Evolutionary conservation across 2,888 invertebrate genomes (phyloP).

Genomic region (Leptinotarsa rubiginosa): DNA sequence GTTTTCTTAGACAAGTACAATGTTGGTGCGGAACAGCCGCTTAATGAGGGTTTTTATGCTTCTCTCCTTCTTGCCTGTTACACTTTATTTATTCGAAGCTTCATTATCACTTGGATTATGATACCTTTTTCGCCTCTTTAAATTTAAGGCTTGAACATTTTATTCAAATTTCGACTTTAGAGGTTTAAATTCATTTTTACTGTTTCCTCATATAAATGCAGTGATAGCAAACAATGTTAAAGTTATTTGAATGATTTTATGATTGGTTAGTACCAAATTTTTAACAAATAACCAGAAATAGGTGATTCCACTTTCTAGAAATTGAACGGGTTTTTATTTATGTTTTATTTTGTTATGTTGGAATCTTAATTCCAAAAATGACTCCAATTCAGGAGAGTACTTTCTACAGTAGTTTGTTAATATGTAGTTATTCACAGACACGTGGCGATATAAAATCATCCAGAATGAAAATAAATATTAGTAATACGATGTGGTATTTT

Average conservation of each 20-base stretch:
- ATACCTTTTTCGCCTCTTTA: constrained; percentile 11
- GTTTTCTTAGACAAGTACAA: constrained; percentile 64
- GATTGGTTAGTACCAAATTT: no score
- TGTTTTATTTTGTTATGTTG: no score
- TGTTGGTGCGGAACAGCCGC: constrained; percentile 57
- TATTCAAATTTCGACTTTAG: neutral
- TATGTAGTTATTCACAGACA: neutral
- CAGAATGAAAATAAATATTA: neutral
- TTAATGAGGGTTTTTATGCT: constrained; percentile 56
- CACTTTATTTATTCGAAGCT: constrained; percentile 53
- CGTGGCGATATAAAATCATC: constrained; percentile 2
- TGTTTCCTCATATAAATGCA: no score
- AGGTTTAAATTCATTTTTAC: neutral
- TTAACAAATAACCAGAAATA: no score
- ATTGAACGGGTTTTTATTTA: no score
- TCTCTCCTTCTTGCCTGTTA: constrained; percentile 51
- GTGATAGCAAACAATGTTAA: no score
- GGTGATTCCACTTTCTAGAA: no score
- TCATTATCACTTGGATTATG: constrained; percentile 55
- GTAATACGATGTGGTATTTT: constrained; percentile 5
- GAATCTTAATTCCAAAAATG: no score
- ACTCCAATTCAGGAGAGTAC: no score
- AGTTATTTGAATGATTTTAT: no score
- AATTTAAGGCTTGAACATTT: neutral
- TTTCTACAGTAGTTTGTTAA: neutral